A percentile compares a stretch with the other conserved stretches of the same genome.
phyloP scores from a whole-genome alignment of 2,797 vertebrate species.

The Pseudochirops corinnae region DNA sequence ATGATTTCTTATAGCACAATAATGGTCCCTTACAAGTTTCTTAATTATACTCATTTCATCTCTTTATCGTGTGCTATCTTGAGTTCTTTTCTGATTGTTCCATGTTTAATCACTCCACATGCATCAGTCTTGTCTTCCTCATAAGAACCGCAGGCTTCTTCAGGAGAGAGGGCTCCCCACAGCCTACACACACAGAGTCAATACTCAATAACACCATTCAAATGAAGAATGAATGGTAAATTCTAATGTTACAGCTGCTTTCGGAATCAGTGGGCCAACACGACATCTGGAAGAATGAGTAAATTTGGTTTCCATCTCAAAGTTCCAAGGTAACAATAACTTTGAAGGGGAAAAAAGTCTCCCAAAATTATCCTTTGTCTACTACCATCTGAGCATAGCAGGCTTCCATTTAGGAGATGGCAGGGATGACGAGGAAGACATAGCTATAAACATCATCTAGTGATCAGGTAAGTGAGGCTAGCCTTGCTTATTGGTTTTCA shows the following conservation, averaged over 20 bases:
- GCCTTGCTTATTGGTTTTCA: not conserved
- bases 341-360: not conserved
- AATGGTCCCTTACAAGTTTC: not conserved
- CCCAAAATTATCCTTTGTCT: not conserved
- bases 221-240: not conserved
- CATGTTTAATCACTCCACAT: not conserved
- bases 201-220: not conserved
- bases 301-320: not conserved
- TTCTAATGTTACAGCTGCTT: not conserved
- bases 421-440: not conserved
- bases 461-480: not conserved
- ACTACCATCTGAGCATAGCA: not conserved
- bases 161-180: not conserved
- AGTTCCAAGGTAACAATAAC: not conserved
- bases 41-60: not conserved
- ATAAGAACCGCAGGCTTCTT: not conserved
- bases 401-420: not conserved
- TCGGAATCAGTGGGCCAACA: not conserved
- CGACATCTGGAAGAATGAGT: not conserved
- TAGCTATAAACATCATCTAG: not conserved
- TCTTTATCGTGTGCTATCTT: not conserved
- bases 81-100: not conserved
- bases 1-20: not conserved
- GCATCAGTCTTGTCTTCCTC: not conserved
- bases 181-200: not conserved